Percentiles rank a stretch among this genome's conserved stretches.
Conservation (phyloP, 1,140 invertebrate genomes). For the Bombyx mori region DNA sequence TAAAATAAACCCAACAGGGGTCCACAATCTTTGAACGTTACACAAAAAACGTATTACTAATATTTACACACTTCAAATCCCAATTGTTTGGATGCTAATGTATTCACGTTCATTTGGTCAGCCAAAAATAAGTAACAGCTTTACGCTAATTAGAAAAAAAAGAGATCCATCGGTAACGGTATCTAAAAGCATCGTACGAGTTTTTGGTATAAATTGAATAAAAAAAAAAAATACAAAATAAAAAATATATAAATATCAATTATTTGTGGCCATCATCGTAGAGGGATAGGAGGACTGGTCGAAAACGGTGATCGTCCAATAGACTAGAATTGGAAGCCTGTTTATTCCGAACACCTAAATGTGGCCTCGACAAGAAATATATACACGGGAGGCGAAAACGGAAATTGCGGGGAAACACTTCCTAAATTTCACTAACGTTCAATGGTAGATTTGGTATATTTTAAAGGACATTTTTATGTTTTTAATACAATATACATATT, state of each 20-base stretch:
- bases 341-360: too few relatives aligned
- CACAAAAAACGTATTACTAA: conserved; percentile 30
- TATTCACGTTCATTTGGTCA: conserved; percentile 52
- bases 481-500: too few relatives aligned
- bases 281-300: neutral
- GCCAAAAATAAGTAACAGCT: conserved; percentile 32
- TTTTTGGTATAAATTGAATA: conserved; percentile 68
- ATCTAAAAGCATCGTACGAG: conserved; percentile 55
- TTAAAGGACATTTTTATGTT: too few relatives aligned
- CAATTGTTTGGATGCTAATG: conserved; percentile 23
- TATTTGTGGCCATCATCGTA: conserved; percentile 2
- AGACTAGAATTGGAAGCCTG: conserved; percentile 1
- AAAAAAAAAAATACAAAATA: conserved; percentile 40
- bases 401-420: neutral
- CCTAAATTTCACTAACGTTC: too few relatives aligned
- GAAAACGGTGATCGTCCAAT: conserved; percentile 1
- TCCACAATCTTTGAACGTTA: conserved; percentile 13
- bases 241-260: conserved; percentile 60
- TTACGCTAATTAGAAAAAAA: conserved; percentile 28
- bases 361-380: conserved; percentile 30
- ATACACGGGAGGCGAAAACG: neutral
- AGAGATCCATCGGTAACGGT: conserved; percentile 70
- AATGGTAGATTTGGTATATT: too few relatives aligned
- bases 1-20: conserved; percentile 5
- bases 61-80: conserved; percentile 35